These are phyloP conservation scores for Papilio helenus DNA, from an alignment of 1,140 invertebrate genomes.

Conservation along the genomic window DNA sequence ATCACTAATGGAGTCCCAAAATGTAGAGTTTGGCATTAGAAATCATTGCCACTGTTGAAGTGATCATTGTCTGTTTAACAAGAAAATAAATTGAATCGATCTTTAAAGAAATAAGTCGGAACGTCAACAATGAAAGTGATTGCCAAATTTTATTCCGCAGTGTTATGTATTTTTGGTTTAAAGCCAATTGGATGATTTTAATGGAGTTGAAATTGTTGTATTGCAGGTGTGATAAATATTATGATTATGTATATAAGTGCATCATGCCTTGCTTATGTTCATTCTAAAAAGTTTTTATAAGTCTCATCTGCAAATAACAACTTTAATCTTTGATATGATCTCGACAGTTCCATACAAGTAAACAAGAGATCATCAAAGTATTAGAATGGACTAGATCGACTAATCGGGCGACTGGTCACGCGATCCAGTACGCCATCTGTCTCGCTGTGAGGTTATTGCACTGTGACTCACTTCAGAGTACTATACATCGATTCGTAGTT, in stretches of 20 bases:
- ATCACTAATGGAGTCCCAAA: not conserved
- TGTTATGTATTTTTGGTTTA: conserved; percentile 18
- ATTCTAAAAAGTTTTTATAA: too few species aligned
- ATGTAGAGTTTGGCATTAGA: too few species aligned
- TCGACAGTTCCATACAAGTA: not conserved
- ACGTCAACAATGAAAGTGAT: not conserved
- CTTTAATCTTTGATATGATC: not conserved
- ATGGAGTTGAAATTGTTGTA: not conserved
- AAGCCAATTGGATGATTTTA: conserved; percentile 9
- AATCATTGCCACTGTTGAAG: too few species aligned
- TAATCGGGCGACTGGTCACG: conserved; percentile 51
- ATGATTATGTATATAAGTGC: not conserved
- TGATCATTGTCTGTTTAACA: too few species aligned
- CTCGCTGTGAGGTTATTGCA: conserved; percentile 57
- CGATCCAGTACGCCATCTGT: conserved; percentile 48
- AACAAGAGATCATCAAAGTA: conserved; percentile 24
- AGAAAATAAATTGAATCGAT: too few species aligned
- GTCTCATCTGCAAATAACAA: too few species aligned
- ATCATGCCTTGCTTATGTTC: too few species aligned
- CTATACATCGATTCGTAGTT: conserved; percentile 37
- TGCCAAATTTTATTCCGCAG: conserved; percentile 27
- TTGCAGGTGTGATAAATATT: conserved; percentile 22
- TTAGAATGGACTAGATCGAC: conserved; percentile 39
- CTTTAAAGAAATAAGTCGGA: not conserved
- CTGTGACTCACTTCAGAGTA: conserved; percentile 52